Base-by-base conservation (phyloP, 2,113 vertebrate genomes). In the Chaetodon auriga region DNA sequence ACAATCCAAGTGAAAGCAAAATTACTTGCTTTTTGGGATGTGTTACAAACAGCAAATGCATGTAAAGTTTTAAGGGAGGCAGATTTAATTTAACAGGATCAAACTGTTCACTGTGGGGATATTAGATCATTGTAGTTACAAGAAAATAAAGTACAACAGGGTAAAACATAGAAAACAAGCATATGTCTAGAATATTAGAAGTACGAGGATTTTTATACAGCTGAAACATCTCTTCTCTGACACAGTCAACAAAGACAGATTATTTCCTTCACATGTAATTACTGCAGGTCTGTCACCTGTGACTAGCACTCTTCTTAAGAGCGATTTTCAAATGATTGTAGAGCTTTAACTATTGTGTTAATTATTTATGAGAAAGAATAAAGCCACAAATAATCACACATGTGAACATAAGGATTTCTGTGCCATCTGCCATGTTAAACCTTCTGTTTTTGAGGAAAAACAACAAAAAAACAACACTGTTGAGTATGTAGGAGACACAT, bases 381-480 rank as follows among this genome's bases (percentile, higher is more conserved):
- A 74, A 25, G 21, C 18, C 7, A 11, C 35, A 65, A 64, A 80
- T 3, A 51, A 69, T 71, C 76, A 38, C 7, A 23, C 46, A 30
- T 41, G 62, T 81, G 15, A 62, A 55, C 63, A 38, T 16, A 53
- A 51, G 15, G 43, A 69, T 74, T 38, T 77, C 74, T 36, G 41
- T 36, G 45, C 43, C 68, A 70, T 68, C 54, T 82, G 76, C 45
- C 23, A 6, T 19, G n/a, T 66, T 82, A 68, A 77, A 79, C 36
- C 73, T 68, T 63, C 15, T 45, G 51, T 48, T 63, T 18, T 53
- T 30, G 30, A 30, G 30, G 3, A 30, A 30, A 30, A 30, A 30
- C 30, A 30, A n/a, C n/a, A n/a, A n/a, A 68, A 68, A 75, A 88
- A 75, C 77, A 79, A 58, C 74, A 66, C n/a, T n/a, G n/a, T n/a